Evolutionary conservation across 1,140 invertebrate species (phyloP).

Genomic region (Conus betulinus): DNA sequence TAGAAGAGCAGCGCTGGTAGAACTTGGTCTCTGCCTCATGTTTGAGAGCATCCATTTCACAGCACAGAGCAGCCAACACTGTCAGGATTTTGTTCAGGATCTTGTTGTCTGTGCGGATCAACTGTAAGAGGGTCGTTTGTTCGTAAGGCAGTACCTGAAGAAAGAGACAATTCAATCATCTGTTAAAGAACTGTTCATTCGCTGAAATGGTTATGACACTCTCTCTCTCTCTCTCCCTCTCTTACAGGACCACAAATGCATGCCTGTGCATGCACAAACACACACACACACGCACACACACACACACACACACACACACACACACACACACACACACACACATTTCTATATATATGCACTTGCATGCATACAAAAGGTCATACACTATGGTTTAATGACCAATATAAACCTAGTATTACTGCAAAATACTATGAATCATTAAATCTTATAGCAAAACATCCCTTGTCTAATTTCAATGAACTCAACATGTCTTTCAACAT

Average conservation of each 20-base stretch:
- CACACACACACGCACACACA: background rate
- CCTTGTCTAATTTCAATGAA: no score
- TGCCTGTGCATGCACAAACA: background rate
- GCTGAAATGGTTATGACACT: conserved; percentile 56
- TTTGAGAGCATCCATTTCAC: conserved; percentile 84
- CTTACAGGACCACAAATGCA: background rate
- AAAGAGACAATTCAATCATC: conserved; percentile 75
- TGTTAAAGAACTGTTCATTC: conserved; percentile 83
- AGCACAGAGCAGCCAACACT: conserved; percentile 86
- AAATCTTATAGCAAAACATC: no score
- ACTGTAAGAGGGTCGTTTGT: conserved; percentile 81
- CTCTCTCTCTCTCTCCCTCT: background rate
- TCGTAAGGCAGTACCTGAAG: conserved; percentile 79
- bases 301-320: conserved; percentile 1
- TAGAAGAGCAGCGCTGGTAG: conserved; percentile 81
- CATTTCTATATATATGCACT: no score
- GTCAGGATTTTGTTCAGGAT: conserved; percentile 88
- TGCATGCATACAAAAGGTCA: no score
- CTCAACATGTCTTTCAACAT: no score
- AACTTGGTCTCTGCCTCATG: conserved; percentile 82
- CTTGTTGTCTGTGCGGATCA: conserved; percentile 89
- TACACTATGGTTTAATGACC: no score
- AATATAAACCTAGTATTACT: no score
- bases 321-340: background rate
- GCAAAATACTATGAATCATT: no score